Evolutionary conservation across 2,888 invertebrate genomes (phyloP), one percentile per base, ranked within the genome.

Genomic region (Liodrosophila aerea): DNA sequence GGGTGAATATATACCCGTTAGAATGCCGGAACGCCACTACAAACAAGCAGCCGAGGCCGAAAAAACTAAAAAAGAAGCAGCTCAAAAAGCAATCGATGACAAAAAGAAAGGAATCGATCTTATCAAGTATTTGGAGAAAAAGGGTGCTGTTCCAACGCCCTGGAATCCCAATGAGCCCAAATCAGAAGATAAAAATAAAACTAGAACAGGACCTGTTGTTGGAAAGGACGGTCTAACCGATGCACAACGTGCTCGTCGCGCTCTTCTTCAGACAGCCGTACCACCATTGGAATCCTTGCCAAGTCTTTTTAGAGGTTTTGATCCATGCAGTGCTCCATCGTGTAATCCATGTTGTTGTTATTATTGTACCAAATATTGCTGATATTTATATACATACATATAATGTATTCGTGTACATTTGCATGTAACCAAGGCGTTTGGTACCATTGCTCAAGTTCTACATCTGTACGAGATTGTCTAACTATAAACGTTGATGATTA

Each of bases 231-330:
- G 69, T 1, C 45, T 78, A 0, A 75, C 57, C 0, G 59, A 60
- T 22, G 18, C 51, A 1, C 49, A 83, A 15, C 66, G 84, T 0
- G 47, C 9, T 8, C 73, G 62, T 2, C 52, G 53, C 4, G 18
- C 30, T 12, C 54, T 84, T n/a, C 52, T 36, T 3, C 60, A 74
- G 29, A 49, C 64, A 7, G 65, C 76, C 2, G 59, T 69, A 5
- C 80, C 76, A 0, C 43, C 80, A 2, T 41, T 86, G 1, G 73
- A 83, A 2, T 41, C 57, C 36, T 41, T 78, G 7, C 69, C 78
- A 12, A 73, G 80, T 0, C 73, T 63, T 7, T 74, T 73, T 7
- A 84, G 71, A 13, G 69, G 69, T 0, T 13, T 9, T n/a, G 51
- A 75, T 66, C 67, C 70, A 0, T 67, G 65, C 18, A 3, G 5